phyloP scores from a whole-genome alignment of 1,140 invertebrate genomes.

The Camponotus pennsylvanicus region DNA sequence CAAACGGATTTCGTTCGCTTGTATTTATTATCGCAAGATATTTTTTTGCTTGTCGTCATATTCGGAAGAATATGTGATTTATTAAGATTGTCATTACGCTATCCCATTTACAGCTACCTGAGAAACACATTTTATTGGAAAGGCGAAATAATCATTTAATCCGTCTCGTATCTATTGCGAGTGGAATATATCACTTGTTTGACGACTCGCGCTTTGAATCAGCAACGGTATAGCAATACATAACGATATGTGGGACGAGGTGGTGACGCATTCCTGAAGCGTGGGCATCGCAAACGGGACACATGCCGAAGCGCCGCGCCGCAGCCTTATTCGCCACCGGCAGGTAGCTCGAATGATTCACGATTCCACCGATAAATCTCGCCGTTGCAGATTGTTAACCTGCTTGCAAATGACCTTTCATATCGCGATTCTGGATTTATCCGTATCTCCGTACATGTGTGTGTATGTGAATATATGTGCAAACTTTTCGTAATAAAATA shows the following conservation, averaged over 20 bases:
- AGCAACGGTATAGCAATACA: constrained; percentile 65
- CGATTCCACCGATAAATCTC: constrained; percentile 61
- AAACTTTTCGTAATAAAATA: too few relatives aligned
- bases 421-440: constrained; percentile 16
- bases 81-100: not conserved
- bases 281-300: constrained; percentile 68
- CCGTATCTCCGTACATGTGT: not conserved
- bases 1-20: not conserved
- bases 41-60: not conserved
- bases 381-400: constrained; percentile 71
- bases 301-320: constrained; percentile 35
- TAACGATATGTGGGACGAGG: constrained; percentile 66
- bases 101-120: not conserved
- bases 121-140: constrained; percentile 2
- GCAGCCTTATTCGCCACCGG: constrained; percentile 64
- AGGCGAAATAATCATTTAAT: constrained; percentile 43
- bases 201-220: constrained; percentile 50
- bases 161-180: constrained; percentile 7
- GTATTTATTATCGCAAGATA: not conserved
- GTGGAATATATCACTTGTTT: constrained; percentile 41
- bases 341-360: constrained; percentile 75
- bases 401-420: constrained; percentile 46
- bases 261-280: constrained; percentile 60
- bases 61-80: not conserved
- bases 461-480: too few relatives aligned